Conservation (phyloP, 2,888 invertebrate genomes). For the Apocheima hispidaria region DNA sequence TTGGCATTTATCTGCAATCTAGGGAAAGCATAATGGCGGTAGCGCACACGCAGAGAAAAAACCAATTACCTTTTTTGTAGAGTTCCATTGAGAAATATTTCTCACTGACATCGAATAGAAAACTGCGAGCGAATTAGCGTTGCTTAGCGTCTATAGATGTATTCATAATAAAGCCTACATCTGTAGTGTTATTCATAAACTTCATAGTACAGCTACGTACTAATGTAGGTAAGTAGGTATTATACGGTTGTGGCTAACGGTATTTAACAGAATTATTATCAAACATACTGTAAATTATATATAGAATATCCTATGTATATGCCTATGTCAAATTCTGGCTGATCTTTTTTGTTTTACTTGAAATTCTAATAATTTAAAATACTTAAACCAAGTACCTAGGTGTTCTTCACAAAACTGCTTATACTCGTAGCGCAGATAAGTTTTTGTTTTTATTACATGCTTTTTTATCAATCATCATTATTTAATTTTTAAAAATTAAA, state of each 20-base stretch:
- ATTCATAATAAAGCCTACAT: not conserved
- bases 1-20: slow-evolving; percentile 33
- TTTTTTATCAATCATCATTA: no score
- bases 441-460: no score
- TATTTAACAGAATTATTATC: not conserved
- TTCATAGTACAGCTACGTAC: not conserved
- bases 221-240: slow-evolving; percentile 8
- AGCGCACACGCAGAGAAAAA: slow-evolving; percentile 33
- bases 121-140: slow-evolving; percentile 21
- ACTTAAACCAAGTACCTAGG: not conserved
- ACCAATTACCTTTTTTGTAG: slow-evolving; percentile 37
- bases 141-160: slow-evolving; percentile 19
- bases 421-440: no score
- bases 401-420: not conserved
- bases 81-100: slow-evolving; percentile 33
- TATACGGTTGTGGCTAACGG: slow-evolving; percentile 12
- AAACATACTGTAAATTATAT: not conserved
- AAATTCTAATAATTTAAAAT: not conserved
- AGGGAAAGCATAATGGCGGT: slow-evolving; percentile 29
- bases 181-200: not conserved
- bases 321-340: not conserved
- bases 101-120: slow-evolving; percentile 23
- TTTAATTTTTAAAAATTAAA: no score
- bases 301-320: not conserved
- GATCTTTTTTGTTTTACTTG: not conserved